Conservation (phyloP, 2,113 vertebrate species). For the Boleophthalmus pectinirostris region DNA sequence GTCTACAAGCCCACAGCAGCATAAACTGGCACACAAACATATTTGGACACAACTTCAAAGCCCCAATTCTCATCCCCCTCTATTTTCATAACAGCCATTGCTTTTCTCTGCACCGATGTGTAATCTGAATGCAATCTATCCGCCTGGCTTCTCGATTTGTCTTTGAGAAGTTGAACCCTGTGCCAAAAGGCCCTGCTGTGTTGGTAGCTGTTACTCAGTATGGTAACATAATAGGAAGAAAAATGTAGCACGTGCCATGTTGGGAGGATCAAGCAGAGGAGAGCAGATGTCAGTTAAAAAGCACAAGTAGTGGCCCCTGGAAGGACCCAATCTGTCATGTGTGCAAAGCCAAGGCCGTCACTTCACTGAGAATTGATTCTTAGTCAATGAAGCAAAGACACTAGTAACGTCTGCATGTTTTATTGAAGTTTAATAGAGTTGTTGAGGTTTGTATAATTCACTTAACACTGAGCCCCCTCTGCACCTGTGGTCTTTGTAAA, state of each 20-base stretch:
- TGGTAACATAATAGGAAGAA: conserved; percentile 56
- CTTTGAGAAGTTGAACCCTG: conserved; percentile 35
- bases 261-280: conserved; percentile 42
- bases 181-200: conserved; percentile 50
- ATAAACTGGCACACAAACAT: conserved; percentile 55
- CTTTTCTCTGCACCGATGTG: conserved; percentile 17
- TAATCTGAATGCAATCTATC: conserved; percentile 52
- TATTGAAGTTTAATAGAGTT: not conserved
- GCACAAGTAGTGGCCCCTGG: conserved; percentile 40
- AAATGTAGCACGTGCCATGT: conserved; percentile 31
- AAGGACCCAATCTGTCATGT: conserved; percentile 69
- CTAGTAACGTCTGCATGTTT: not conserved
- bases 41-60: conserved; percentile 68
- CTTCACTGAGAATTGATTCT: conserved; percentile 54
- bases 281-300: conserved; percentile 69
- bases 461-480: not conserved
- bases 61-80: conserved; percentile 14
- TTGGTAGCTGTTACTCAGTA: conserved; percentile 54
- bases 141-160: conserved; percentile 42
- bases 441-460: not conserved
- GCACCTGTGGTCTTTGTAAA: conserved; percentile 7
- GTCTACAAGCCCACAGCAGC: conserved; percentile 43
- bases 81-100: conserved; percentile 11
- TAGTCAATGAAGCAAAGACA: conserved; percentile 22
- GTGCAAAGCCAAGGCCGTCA: conserved; percentile 64